Conservation (phyloP, 2,888 invertebrate genomes). For the Leptopilina myrica region DNA sequence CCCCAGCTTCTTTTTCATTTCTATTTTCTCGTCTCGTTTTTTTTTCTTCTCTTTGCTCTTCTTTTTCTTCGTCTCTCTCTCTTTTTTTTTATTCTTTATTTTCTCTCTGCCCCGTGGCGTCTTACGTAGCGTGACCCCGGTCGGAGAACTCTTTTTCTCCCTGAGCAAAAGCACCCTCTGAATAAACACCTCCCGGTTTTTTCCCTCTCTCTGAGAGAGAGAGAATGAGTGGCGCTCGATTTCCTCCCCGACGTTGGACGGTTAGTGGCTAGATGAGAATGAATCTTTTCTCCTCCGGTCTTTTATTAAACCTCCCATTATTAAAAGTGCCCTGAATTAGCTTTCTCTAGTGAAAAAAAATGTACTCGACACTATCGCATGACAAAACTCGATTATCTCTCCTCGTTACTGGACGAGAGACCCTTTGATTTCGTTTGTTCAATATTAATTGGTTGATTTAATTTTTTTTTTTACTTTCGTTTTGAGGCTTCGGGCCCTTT, state of each 20-base stretch:
- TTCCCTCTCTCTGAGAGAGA: not conserved
- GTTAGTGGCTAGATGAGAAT: constrained; percentile 38
- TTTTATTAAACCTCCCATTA: constrained; percentile 37
- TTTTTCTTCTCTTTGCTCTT: not conserved
- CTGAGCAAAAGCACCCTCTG: constrained; percentile 27
- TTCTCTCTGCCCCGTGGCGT: constrained; percentile 19
- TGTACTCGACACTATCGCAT: constrained; percentile 32
- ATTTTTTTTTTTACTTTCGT: not conserved
- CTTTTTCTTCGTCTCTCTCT: not conserved
- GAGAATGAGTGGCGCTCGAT: constrained; percentile 30
- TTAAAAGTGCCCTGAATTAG: constrained; percentile 38
- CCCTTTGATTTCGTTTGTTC: constrained; percentile 14
- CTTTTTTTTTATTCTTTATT: not conserved
- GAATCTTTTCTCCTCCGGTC: constrained; percentile 35
- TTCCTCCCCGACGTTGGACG: constrained; percentile 26
- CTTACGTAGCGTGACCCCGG: constrained; percentile 32
- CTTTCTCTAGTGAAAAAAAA: constrained; percentile 32
- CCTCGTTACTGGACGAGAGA: not conserved
- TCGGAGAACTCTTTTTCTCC: constrained; percentile 22
- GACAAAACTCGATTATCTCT: constrained; percentile 30
- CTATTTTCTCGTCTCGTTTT: too few relatives aligned
- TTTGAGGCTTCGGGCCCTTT: not conserved
- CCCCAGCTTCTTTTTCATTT: not conserved
- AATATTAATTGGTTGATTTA: constrained; percentile 4
- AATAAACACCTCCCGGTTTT: constrained; percentile 39